Percentiles rank a stretch among this genome's conserved stretches.
These are phyloP conservation scores for Malaclemys terrapin DNA, from an alignment of 2,113 vertebrate species.

Conservation along the genomic window DNA sequence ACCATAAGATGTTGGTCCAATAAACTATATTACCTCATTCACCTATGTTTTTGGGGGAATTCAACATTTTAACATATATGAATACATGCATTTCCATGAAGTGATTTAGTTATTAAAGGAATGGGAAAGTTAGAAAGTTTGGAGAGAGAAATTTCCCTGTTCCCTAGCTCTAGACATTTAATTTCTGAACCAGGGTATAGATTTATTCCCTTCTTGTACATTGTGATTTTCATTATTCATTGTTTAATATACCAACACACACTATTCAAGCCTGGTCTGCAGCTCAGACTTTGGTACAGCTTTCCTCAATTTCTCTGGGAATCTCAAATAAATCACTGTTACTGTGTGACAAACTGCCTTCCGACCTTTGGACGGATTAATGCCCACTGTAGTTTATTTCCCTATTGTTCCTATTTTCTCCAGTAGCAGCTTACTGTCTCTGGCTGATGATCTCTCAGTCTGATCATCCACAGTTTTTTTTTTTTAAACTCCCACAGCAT, in stretches of 20 bases:
- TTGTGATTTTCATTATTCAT: not conserved
- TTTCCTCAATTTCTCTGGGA: not conserved
- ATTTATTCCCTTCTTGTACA: not conserved
- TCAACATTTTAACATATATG: not conserved
- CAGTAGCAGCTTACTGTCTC: not conserved
- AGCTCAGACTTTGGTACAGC: not conserved
- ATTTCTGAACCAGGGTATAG: not conserved
- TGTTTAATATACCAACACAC: not conserved
- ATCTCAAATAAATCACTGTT: not conserved
- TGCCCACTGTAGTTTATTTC: not conserved
- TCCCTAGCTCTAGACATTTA: not conserved
- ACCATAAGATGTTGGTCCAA: not conserved
- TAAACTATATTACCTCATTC: not conserved
- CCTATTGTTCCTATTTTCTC: not conserved
- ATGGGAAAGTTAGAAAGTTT: not conserved
- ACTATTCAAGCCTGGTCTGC: not conserved
- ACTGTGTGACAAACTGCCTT: constrained; percentile 11
- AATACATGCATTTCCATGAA: not conserved
- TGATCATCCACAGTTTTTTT: not conserved
- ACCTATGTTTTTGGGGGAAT: not conserved
- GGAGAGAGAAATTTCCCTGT: not conserved
- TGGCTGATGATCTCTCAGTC: not conserved
- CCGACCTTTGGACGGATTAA: not conserved
- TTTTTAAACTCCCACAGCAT: not conserved
- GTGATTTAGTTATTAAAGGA: not conserved